A percentile compares a stretch with the other conserved stretches of the same genome.
These are phyloP conservation scores for Sicus ferrugineus DNA, from an alignment of 2,888 invertebrate species.

Conservation along the genomic window DNA sequence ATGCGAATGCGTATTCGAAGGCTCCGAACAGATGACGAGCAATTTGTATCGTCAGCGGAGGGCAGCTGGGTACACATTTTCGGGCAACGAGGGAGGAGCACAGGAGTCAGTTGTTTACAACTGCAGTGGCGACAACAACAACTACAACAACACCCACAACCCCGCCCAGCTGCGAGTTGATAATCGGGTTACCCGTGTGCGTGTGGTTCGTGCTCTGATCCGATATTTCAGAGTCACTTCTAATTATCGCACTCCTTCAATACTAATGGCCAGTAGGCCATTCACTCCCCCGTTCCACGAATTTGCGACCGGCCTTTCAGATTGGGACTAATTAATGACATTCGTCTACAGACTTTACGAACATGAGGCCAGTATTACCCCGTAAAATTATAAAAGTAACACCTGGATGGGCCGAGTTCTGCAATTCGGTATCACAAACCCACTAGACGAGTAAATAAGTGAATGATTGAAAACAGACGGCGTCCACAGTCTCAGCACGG, in stretches of 20 bases:
- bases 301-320: too few relatives aligned
- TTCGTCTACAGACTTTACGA: too few relatives aligned
- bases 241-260: not conserved
- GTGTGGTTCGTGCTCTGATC: not conserved
- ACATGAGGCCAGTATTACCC: too few relatives aligned
- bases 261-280: not conserved
- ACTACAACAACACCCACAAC: slow-evolving; percentile 10
- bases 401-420: too few relatives aligned
- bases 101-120: not conserved
- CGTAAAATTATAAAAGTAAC: too few relatives aligned
- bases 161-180: not conserved
- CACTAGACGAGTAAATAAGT: too few relatives aligned
- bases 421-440: too few relatives aligned
- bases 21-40: slow-evolving; percentile 25
- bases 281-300: too few relatives aligned
- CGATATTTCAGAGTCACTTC: not conserved
- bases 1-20: slow-evolving; percentile 18
- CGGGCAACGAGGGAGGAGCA: not conserved
- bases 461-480: too few relatives aligned
- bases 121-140: not conserved
- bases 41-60: not conserved
- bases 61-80: not conserved
- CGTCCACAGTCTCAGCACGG: too few relatives aligned
- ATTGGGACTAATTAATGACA: too few relatives aligned
- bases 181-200: not conserved